Conservation (phyloP, 2,888 invertebrate genomes). For the Pomacea canaliculata region DNA sequence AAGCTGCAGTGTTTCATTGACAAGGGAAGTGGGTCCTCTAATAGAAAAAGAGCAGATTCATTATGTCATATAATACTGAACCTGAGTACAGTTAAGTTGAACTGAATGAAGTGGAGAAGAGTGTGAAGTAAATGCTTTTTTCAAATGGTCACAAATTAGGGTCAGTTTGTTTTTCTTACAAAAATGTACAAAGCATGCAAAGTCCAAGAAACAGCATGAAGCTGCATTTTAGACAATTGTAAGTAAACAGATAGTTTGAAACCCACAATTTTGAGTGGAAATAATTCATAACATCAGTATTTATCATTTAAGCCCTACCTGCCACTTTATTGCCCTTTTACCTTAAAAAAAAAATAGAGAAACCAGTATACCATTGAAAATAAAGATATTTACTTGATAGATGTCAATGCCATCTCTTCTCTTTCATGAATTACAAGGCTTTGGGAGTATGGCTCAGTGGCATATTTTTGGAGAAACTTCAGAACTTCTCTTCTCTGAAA, state of each 20-base stretch:
- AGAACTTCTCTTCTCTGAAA: constrained; percentile 37
- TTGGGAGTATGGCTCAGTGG: constrained; percentile 67
- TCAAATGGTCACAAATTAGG: too few species aligned
- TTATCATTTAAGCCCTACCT: too few species aligned
- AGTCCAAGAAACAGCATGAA: too few species aligned
- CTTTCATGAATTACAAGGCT: constrained; percentile 81
- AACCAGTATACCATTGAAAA: neutral
- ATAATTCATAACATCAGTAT: too few species aligned
- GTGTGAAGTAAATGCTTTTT: neutral
- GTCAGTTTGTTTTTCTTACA: too few species aligned
- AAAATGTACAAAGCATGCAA: too few species aligned
- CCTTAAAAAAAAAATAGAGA: too few species aligned
- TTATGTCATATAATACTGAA: neutral
- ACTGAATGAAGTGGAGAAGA: neutral
- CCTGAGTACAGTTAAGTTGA: neutral
- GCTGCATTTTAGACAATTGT: too few species aligned
- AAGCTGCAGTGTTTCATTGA: constrained; percentile 34
- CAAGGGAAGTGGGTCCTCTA: constrained; percentile 36
- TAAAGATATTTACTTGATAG: constrained; percentile 72
- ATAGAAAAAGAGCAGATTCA: neutral
- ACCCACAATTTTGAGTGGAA: too few species aligned
- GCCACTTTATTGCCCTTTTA: too few species aligned
- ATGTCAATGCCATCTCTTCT: constrained; percentile 87
- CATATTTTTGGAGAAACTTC: constrained; percentile 31
- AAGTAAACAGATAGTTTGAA: too few species aligned